Base-by-base conservation (phyloP, 2,113 vertebrate genomes). In the Ptilonorhynchus violaceus region DNA sequence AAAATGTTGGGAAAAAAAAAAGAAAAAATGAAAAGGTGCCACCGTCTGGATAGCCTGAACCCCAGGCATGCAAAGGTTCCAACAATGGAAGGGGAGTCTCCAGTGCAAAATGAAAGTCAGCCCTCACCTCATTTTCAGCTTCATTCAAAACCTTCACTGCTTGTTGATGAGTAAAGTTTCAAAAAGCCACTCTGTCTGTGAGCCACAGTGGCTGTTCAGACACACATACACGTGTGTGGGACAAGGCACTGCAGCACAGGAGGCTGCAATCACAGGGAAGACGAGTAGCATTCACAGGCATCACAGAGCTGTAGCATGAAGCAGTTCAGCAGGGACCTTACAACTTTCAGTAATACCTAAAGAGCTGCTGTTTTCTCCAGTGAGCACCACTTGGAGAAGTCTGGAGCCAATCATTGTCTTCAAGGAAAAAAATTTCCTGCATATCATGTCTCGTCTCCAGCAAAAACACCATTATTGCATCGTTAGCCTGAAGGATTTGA, bases 181-280 rank as follows among this genome's bases (percentile, higher is more conserved):
- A 63, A 59, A 87, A 86, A 52, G n/a, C 59, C 17, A 21, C 18
- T 47, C 35, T 24, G 22, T 41, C 8, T 33, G n/a, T 60, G 76
- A 94, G 46, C 28, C 39, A 77, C 35, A 18, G 55, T 18, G 30
- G 44, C 49, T 58, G 17, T 24, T 77, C 75, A 83, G 59, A 58
- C 27, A 73, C 9, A 56, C 10, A 49, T 8, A 42, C 23, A 41
- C 1, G 1, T 1, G 2, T 33, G n/a, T 53, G 46, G 55, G 23
- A 74, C 64, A 84, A 58, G 1, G 1, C 0, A 1, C 8, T 60
- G 49, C n/a, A 92, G 46, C 20, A 31, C 3, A 3, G 46, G 11
- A 46, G 7, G 41, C 55, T 74, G 63, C 46, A 91, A 3, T 22
- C 85, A 77, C 55, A 53, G 22, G 12, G n/a, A 37, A 89, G 85